Conservation (phyloP, 2,797 vertebrate species). For the Esox masquinongy region DNA sequence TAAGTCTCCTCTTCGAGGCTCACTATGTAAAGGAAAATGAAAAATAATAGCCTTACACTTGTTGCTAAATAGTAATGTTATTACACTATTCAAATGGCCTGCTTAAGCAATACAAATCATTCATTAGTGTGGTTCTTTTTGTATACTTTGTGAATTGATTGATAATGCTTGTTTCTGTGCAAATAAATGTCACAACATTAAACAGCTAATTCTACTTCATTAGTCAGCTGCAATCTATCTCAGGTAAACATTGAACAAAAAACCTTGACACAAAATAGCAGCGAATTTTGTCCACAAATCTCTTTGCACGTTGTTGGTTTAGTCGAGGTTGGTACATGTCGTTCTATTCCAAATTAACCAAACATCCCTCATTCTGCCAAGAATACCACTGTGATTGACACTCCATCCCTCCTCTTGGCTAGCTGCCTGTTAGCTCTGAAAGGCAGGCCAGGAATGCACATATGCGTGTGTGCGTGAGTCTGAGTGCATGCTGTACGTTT, state of each 20-base stretch:
- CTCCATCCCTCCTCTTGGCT: conserved; percentile 49
- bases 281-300: background rate
- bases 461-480: conserved; percentile 12
- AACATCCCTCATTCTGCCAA: background rate
- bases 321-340: background rate
- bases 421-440: conserved; percentile 32
- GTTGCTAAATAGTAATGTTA: background rate
- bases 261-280: background rate
- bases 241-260: background rate
- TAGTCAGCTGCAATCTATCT: background rate
- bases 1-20: background rate
- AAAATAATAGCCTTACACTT: background rate
- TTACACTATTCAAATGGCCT: background rate
- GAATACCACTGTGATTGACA: conserved; percentile 49
- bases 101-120: background rate
- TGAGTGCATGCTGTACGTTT: background rate
- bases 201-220: background rate
- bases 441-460: background rate
- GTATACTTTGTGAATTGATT: background rate
- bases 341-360: background rate
- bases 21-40: background rate
- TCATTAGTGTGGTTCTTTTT: background rate
- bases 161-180: background rate
- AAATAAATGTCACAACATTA: background rate
- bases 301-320: background rate